Conservation (phyloP, 2,797 vertebrate species). For the Phrynocephalus vlangalii region DNA sequence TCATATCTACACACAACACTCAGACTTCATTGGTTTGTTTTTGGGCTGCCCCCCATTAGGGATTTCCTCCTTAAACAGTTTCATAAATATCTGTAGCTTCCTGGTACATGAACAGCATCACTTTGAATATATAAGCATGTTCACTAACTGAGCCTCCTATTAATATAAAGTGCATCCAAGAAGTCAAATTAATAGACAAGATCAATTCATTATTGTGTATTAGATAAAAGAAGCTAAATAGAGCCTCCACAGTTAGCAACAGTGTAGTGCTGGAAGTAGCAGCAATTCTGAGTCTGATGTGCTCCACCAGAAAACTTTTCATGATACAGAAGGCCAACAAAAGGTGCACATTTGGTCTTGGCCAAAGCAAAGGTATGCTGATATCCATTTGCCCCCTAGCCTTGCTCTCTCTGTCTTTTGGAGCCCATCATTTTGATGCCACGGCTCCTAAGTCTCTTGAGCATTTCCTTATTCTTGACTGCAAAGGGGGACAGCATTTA, state of each 20-base stretch:
- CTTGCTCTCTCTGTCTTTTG: neutral
- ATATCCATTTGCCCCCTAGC: neutral
- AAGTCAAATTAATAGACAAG: neutral
- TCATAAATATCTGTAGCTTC: neutral
- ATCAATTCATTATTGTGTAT: neutral
- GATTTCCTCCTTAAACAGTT: neutral
- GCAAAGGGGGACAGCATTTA: slow-evolving; percentile 64
- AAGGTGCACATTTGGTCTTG: too few relatives aligned
- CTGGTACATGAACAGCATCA: neutral
- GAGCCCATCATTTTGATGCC: neutral
- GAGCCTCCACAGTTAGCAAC: neutral
- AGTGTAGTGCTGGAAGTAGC: neutral
- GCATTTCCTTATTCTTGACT: slow-evolving; percentile 45
- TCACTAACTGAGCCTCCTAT: neutral
- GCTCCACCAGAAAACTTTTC: neutral
- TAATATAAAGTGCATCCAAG: neutral
- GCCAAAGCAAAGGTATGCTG: neutral
- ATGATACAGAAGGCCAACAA: neutral
- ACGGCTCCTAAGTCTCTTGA: neutral
- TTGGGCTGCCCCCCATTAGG: neutral
- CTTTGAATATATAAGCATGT: neutral
- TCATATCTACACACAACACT: neutral
- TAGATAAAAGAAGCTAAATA: neutral
- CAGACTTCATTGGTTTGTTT: neutral
- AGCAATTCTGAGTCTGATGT: neutral